Conservation (phyloP, 2,113 vertebrate species). For the Aegithalos caudatus region DNA sequence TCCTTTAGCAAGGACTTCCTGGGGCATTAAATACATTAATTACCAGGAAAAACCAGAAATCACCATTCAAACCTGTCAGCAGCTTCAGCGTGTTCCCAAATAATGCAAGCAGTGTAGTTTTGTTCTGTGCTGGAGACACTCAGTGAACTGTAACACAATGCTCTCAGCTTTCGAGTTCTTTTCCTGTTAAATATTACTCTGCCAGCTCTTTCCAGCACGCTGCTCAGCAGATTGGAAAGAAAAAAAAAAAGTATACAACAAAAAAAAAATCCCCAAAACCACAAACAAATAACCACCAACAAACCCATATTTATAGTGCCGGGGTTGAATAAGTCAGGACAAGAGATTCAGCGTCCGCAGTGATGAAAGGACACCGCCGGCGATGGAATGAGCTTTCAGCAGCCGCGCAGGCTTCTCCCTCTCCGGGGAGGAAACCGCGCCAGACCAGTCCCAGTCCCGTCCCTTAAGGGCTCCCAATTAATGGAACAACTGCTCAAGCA, state of each 20-base stretch:
- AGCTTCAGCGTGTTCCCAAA: background rate
- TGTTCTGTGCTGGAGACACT: background rate
- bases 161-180: background rate
- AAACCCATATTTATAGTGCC: background rate
- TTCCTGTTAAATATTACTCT: background rate
- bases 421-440: background rate
- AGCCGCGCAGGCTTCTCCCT: background rate
- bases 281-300: background rate
- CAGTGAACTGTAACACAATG: background rate
- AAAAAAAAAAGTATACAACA: too few species aligned
- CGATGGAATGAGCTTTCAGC: background rate
- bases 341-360: background rate
- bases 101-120: background rate
- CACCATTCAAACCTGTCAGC: background rate
- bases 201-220: background rate
- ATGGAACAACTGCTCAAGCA: background rate
- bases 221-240: background rate
- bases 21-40: background rate
- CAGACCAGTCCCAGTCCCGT: background rate
- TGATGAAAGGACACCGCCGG: background rate
- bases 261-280: background rate
- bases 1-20: background rate
- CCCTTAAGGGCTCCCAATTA: background rate
- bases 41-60: background rate
- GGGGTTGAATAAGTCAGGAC: background rate